Conservation (phyloP, 2,888 invertebrate species). For the Caradrina kadenii region DNA sequence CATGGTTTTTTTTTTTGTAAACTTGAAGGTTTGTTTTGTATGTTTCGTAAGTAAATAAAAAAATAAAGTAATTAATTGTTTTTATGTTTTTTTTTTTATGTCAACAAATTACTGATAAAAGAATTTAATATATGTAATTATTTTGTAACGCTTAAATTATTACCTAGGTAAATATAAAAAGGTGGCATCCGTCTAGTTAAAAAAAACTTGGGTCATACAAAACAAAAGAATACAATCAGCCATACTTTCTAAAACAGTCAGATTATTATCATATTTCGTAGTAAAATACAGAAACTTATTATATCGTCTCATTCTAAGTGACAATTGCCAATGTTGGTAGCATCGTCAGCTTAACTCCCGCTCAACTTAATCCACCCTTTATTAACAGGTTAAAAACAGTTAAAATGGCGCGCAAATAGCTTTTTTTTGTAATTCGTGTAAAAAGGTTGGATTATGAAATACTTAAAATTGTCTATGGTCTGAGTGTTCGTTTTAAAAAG, state of each 20-base stretch:
- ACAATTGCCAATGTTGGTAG: constrained; percentile 43
- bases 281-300: constrained; percentile 13
- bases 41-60: neutral
- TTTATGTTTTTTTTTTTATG: too few relatives aligned
- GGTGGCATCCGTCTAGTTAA: neutral
- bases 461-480: constrained; percentile 44
- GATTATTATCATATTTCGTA: constrained; percentile 21
- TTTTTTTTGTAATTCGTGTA: constrained; percentile 41
- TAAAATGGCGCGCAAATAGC: constrained; percentile 44
- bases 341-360: constrained; percentile 33
- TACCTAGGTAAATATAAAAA: neutral
- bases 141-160: neutral
- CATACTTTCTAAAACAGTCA: constrained; percentile 3
- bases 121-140: neutral
- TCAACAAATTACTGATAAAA: too few relatives aligned
- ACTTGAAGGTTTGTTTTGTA: neutral
- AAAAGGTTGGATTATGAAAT: constrained; percentile 56
- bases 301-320: constrained; percentile 24
- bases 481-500: constrained; percentile 43
- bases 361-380: constrained; percentile 41
- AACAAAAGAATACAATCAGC: neutral
- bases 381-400: constrained; percentile 40
- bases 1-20: constrained; percentile 9
- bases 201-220: neutral
- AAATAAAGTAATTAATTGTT: too few relatives aligned